Conservation (phyloP, 2,113 vertebrate species). For the Anthoscopus minutus region DNA sequence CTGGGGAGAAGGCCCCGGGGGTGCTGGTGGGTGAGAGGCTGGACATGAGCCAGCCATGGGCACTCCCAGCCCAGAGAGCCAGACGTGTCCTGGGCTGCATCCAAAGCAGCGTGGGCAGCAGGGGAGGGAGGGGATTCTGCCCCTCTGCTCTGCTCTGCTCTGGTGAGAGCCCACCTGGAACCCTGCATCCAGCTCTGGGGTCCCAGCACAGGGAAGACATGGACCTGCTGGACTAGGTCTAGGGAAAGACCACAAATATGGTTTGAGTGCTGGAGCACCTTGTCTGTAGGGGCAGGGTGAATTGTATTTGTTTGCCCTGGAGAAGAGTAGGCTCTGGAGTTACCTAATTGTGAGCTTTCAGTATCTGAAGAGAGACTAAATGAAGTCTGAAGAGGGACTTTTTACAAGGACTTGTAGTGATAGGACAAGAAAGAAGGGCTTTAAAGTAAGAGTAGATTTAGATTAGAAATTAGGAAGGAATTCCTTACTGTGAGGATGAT, state of each 20-base stretch:
- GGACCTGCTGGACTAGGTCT: fast-evolving
- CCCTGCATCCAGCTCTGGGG: background rate
- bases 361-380: background rate
- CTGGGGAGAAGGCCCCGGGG: background rate
- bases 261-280: background rate
- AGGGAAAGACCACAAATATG: background rate
- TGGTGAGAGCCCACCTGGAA: background rate
- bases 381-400: background rate
- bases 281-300: no score
- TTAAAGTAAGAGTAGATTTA: background rate
- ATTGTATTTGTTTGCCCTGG: background rate
- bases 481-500: background rate
- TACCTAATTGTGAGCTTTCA: background rate
- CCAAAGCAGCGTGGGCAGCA: background rate
- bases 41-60: background rate
- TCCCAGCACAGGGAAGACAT: background rate
- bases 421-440: background rate
- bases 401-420: background rate
- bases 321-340: background rate
- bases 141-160: background rate
- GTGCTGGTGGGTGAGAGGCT: background rate
- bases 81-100: background rate
- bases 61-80: background rate
- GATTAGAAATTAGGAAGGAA: background rate
- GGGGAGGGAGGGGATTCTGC: background rate